Conservation (phyloP, 2,113 vertebrate species). For the Vimba vimba region DNA sequence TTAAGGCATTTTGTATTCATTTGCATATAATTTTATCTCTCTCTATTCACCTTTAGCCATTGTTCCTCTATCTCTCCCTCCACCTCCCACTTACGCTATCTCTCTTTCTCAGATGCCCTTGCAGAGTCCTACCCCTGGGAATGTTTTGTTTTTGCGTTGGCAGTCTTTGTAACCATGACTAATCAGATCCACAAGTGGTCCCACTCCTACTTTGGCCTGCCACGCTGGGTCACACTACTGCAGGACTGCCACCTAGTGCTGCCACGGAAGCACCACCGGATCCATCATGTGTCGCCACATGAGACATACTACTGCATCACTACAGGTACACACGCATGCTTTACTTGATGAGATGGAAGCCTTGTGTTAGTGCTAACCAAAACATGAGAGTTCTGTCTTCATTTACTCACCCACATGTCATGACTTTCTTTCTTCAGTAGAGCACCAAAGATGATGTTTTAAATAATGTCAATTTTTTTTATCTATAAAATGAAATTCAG, state of each 20-base stretch:
- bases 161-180: slow-evolving; percentile 78
- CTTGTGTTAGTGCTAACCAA: not conserved
- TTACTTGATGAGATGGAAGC: not conserved
- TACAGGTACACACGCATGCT: slow-evolving; percentile 68
- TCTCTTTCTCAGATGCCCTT: slow-evolving; percentile 67
- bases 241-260: slow-evolving; percentile 80
- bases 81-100: slow-evolving; percentile 11
- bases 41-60: slow-evolving; percentile 34
- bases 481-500: not conserved
- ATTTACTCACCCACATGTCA: not conserved
- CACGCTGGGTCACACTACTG: slow-evolving; percentile 75
- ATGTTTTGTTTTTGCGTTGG: slow-evolving; percentile 77
- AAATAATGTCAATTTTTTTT: not conserved
- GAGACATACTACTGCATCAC: slow-evolving; percentile 83
- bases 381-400: not conserved
- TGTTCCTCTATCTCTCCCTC: slow-evolving; percentile 11
- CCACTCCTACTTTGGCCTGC: slow-evolving; percentile 79
- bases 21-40: slow-evolving; percentile 18
- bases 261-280: slow-evolving; percentile 79
- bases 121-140: slow-evolving; percentile 74
- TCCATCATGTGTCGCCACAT: slow-evolving; percentile 79
- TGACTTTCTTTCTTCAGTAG: not conserved
- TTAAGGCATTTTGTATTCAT: slow-evolving; percentile 21
- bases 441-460: not conserved
- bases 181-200: slow-evolving; percentile 85